Conservation (phyloP, 2,113 vertebrate species). For the Tragelaphus scriptus region DNA sequence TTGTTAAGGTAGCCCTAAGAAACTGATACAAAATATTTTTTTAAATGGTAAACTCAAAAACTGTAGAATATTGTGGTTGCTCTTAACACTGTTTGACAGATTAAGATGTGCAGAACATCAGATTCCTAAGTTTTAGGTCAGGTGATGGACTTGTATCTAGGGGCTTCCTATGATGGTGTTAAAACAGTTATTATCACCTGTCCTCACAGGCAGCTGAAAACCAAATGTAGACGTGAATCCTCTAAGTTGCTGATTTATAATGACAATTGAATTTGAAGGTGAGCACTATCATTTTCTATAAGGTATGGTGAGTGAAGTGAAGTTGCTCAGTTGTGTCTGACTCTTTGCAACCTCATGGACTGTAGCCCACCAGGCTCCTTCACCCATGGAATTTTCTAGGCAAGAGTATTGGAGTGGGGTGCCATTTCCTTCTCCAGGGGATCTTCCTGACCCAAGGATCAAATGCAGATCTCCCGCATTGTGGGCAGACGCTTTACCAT, state of each 20-base stretch:
- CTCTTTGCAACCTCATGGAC: too few species aligned
- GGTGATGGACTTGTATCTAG: neutral
- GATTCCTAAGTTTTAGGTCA: neutral
- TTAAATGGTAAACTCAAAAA: neutral
- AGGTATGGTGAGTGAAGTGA: neutral
- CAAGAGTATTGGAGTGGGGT: too few species aligned
- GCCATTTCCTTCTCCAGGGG: too few species aligned
- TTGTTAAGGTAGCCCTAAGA: neutral
- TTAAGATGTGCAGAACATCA: neutral
- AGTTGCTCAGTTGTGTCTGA: too few species aligned
- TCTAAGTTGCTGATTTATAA: neutral
- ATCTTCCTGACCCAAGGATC: too few species aligned
- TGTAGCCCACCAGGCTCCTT: too few species aligned
- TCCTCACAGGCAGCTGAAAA: neutral
- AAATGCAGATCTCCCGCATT: accelerated
- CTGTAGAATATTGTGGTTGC: neutral
- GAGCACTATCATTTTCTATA: neutral
- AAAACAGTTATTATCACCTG: conserved; percentile 22
- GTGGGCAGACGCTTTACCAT: too few species aligned
- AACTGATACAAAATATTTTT: neutral
- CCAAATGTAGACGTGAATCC: neutral
- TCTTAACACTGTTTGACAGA: neutral
- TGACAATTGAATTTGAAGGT: neutral
- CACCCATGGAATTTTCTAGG: too few species aligned
- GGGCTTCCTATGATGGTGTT: neutral